These are phyloP conservation scores for Phoenoteleia sp. DNA, from an alignment of 2,888 invertebrate species.

Conservation along the genomic window DNA sequence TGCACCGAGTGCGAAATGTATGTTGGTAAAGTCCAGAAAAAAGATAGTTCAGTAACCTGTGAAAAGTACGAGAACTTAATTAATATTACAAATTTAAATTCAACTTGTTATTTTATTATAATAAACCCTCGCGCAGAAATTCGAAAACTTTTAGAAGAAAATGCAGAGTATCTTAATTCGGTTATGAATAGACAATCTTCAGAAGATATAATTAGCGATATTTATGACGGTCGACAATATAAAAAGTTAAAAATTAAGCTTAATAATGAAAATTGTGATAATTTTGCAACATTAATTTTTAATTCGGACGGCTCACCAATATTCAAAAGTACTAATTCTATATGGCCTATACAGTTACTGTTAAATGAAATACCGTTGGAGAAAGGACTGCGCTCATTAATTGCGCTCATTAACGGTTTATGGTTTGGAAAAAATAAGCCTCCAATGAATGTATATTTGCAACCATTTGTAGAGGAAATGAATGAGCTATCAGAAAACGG, in stretches of 20 bases:
- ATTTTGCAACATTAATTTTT: constrained; percentile 53
- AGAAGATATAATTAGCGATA: neutral
- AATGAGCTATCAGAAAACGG: constrained; percentile 41
- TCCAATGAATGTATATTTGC: constrained; percentile 37
- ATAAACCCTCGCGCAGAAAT: no score
- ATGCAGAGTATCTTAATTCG: constrained; percentile 4
- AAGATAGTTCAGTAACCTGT: no score
- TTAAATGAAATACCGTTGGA: constrained; percentile 12
- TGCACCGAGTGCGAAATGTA: no score
- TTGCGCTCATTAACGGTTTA: constrained; percentile 52
- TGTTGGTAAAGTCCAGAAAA: no score
- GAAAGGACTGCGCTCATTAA: neutral
- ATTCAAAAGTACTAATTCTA: constrained; percentile 47
- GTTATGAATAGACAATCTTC: neutral
- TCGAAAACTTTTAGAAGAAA: no score
- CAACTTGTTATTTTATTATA: no score
- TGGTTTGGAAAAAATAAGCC: constrained; percentile 58
- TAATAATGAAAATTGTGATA: constrained; percentile 14
- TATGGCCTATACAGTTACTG: constrained; percentile 52
- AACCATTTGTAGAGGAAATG: constrained; percentile 50
- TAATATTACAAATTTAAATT: no score
- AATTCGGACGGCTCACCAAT: constrained; percentile 64
- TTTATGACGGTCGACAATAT: constrained; percentile 49
- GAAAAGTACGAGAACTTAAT: no score
- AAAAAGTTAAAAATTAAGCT: constrained; percentile 40